A percentile compares a stretch with the other conserved stretches of the same genome.
phyloP scores from a whole-genome alignment of 2,888 invertebrate species.

The Pediacus dermestoides region DNA sequence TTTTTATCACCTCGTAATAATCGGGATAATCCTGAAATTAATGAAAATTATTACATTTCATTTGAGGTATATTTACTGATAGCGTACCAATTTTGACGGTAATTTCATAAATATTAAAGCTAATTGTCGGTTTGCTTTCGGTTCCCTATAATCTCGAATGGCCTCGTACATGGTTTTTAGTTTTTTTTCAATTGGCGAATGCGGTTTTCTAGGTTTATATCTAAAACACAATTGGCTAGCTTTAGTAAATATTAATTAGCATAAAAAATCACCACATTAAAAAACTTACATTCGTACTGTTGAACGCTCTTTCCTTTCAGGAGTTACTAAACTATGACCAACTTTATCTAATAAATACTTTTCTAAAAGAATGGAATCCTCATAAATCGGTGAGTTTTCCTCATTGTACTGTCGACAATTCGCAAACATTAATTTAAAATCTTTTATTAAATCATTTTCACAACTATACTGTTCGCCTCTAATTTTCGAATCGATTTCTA shows the following conservation, averaged over 20 bases:
- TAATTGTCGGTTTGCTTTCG: constrained; percentile 82
- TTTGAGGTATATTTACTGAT: too few species aligned
- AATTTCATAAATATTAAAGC: constrained; percentile 92
- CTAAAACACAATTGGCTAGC: too few species aligned
- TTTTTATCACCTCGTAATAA: constrained; percentile 95
- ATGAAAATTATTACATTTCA: constrained; percentile 40
- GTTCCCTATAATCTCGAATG: constrained; percentile 83
- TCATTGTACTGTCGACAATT: constrained; percentile 98
- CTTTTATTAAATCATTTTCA: constrained; percentile 81
- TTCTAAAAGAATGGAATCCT: constrained; percentile 88
- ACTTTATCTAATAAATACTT: constrained; percentile 79
- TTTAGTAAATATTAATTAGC: too few species aligned
- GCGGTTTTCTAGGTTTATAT: constrained; percentile 48
- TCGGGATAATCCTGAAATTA: constrained; percentile 98
- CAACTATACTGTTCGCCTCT: constrained; percentile 78
- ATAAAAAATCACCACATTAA: too few species aligned
- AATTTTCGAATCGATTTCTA: constrained; percentile 88
- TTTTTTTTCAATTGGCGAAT: constrained; percentile 66
- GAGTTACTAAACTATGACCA: constrained; percentile 58
- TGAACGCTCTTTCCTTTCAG: constrained; percentile 51
- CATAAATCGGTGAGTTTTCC: constrained; percentile 91
- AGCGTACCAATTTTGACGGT: constrained; percentile 78
- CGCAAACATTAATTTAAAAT: constrained; percentile 91
- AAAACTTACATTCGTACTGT: constrained; percentile 45
- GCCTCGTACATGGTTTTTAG: constrained; percentile 83